These are phyloP conservation scores for Sebastes melanostomus DNA, from an alignment of 2,797 vertebrate species.

Conservation along the genomic window DNA sequence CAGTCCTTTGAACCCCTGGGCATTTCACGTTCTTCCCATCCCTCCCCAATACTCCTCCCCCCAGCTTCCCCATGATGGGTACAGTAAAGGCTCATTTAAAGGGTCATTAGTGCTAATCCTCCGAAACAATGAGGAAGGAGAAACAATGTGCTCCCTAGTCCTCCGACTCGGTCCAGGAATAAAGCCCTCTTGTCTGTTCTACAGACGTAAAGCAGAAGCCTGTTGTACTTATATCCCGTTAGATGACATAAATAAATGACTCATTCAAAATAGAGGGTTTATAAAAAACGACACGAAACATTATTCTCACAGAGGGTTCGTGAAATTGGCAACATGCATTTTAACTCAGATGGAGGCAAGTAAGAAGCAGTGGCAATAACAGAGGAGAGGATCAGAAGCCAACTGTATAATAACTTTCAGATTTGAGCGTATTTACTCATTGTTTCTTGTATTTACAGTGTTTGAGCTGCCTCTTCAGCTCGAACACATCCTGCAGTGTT, in stretches of 20 bases:
- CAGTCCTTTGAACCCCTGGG: conserved; percentile 77
- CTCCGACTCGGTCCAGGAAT: conserved; percentile 51
- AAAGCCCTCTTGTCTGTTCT: conserved; percentile 66
- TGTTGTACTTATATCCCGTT: conserved; percentile 41
- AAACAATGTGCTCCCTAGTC: conserved; percentile 69
- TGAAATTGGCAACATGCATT: conserved; percentile 29
- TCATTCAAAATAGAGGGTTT: conserved; percentile 41
- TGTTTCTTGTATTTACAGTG: conserved; percentile 18
- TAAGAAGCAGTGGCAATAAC: conserved; percentile 16
- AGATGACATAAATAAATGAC: conserved; percentile 45
- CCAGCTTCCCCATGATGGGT: conserved; percentile 70
- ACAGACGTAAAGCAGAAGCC: conserved; percentile 44
- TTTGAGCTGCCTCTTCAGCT: not conserved
- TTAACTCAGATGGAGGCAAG: conserved; percentile 4
- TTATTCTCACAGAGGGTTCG: conserved; percentile 6
- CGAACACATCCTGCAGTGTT: conserved; percentile 9
- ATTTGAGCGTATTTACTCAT: conserved; percentile 6
- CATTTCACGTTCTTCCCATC: conserved; percentile 67
- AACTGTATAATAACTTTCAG: conserved; percentile 40
- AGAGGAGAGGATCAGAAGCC: conserved; percentile 17
- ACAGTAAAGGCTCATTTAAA: conserved; percentile 81
- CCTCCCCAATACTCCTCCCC: conserved; percentile 61
- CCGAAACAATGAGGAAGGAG: conserved; percentile 75
- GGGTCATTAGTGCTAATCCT: conserved; percentile 83
- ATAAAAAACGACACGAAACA: conserved; percentile 42